phyloP scores from a whole-genome alignment of 2,888 invertebrate species.

The Drosophila tanythrix region DNA sequence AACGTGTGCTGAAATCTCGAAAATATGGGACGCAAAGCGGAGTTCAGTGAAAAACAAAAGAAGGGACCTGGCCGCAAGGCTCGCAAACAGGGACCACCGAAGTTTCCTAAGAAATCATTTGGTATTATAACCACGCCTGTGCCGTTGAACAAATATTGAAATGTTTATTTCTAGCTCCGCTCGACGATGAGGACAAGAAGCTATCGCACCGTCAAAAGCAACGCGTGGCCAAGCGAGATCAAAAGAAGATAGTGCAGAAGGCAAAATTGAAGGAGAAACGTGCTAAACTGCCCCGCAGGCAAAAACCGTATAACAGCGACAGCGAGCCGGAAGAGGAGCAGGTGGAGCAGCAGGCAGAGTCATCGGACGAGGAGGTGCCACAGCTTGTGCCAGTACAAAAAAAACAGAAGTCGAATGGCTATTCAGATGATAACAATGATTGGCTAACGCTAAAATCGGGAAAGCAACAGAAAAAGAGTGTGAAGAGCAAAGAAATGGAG shows the following conservation, averaged over 20 bases:
- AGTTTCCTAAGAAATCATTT: constrained; percentile 82
- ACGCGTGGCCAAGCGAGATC: constrained; percentile 87
- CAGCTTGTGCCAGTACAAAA: constrained; percentile 40
- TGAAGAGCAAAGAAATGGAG: constrained; percentile 38
- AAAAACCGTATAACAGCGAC: constrained; percentile 80
- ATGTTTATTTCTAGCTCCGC: constrained; percentile 79
- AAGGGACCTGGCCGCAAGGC: constrained; percentile 95
- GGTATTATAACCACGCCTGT: constrained; percentile 65
- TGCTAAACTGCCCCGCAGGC: constrained; percentile 46
- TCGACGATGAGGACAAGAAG: constrained; percentile 86
- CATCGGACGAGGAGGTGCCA: constrained; percentile 59
- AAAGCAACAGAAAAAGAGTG: constrained; percentile 62
- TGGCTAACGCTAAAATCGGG: constrained; percentile 88
- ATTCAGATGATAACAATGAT: constrained; percentile 89
- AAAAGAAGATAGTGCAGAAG: constrained; percentile 85
- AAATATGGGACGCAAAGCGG: constrained; percentile 94
- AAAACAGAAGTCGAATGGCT: constrained; percentile 85
- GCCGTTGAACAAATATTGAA: neutral
- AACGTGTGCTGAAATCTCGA: constrained; percentile 13
- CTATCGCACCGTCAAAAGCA: constrained; percentile 90
- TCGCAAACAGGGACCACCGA: constrained; percentile 93
- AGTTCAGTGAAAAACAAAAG: constrained; percentile 90
- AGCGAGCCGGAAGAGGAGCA: constrained; percentile 70
- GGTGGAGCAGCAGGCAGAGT: constrained; percentile 64
- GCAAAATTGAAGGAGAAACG: constrained; percentile 74